Evolutionary conservation across 2,888 invertebrate species (phyloP).

Genomic region (Drosophila barbarae): DNA sequence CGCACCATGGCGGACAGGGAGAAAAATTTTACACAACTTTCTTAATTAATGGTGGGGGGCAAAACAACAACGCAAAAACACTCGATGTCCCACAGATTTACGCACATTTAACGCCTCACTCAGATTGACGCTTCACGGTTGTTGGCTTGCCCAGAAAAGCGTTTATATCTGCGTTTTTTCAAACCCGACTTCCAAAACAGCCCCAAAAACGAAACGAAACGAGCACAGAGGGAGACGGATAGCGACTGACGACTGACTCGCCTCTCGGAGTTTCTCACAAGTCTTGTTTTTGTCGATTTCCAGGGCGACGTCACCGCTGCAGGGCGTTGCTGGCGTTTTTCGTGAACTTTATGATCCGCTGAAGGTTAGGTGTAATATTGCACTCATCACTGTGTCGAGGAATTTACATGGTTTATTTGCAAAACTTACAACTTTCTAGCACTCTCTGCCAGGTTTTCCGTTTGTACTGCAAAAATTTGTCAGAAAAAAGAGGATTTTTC

Average conservation of each 20-base stretch:
- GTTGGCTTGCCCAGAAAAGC: slow-evolving; percentile 10
- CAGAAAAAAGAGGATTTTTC: not conserved
- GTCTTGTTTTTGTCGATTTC: slow-evolving; percentile 61
- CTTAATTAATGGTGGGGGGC: slow-evolving; percentile 60
- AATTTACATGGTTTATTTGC: slow-evolving; percentile 17
- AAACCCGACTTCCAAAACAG: slow-evolving; percentile 41
- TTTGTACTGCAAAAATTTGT: slow-evolving; percentile 1
- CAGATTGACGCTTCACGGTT: slow-evolving; percentile 30
- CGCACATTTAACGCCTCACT: slow-evolving; percentile 46
- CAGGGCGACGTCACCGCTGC: slow-evolving; percentile 31
- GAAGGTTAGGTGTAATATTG: not conserved
- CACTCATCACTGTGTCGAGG: slow-evolving; percentile 37
- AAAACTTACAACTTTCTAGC: slow-evolving; percentile 41
- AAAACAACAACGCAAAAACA: slow-evolving; percentile 47
- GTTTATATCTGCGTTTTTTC: slow-evolving; percentile 57
- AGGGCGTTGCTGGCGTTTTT: slow-evolving; percentile 43
- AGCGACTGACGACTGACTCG: slow-evolving; percentile 57
- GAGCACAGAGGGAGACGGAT: slow-evolving; percentile 68
- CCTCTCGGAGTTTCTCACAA: slow-evolving; percentile 40
- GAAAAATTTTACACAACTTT: slow-evolving; percentile 74
- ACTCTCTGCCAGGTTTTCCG: slow-evolving; percentile 22
- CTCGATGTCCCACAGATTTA: slow-evolving; percentile 24
- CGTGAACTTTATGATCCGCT: slow-evolving; percentile 5
- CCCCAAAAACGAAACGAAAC: slow-evolving; percentile 58
- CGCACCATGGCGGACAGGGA: slow-evolving; percentile 62